Conservation (phyloP, 1,140 invertebrate genomes). For the Leptopilina clavipes region DNA sequence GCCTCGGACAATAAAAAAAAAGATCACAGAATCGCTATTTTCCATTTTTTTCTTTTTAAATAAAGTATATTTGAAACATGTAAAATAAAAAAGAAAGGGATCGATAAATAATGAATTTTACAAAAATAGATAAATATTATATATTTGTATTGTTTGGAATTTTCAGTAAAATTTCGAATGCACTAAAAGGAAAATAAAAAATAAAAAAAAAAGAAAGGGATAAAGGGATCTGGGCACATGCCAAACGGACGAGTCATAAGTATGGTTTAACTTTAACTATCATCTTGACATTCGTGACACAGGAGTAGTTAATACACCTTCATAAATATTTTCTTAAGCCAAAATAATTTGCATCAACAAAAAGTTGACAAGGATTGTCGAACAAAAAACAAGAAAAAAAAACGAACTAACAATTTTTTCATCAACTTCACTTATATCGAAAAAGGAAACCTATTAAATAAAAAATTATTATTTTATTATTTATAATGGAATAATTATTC, state of each 20-base stretch:
- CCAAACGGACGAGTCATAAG: slow-evolving; percentile 26
- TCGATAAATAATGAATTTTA: too few species aligned
- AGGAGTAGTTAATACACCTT: slow-evolving; percentile 5
- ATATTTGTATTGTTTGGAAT: too few species aligned
- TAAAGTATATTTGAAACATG: not conserved
- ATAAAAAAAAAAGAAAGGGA: slow-evolving; percentile 33
- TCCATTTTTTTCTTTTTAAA: not conserved
- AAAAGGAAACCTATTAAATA: not conserved
- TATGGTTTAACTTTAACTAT: slow-evolving; percentile 22
- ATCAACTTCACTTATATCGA: not conserved
- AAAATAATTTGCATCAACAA: not conserved
- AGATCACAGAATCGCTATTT: too few species aligned
- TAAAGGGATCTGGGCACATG: slow-evolving; percentile 9
- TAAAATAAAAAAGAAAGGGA: too few species aligned
- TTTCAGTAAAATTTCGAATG: slow-evolving; percentile 34
- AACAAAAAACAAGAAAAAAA: not conserved
- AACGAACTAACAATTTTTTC: too few species aligned
- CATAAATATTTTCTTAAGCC: not conserved
- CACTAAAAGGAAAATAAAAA: too few species aligned
- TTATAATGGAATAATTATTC: too few species aligned
- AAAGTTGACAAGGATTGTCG: not conserved
- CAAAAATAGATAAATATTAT: too few species aligned
- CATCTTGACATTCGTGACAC: slow-evolving; percentile 11
- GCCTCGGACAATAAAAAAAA: not conserved
- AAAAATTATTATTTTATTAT: not conserved